Evolutionary conservation across 92 coral and sea anemone genomes (phyloP), one percentile per base, ranked within the genome.

Genomic region (Umimayanthus kanabou): DNA sequence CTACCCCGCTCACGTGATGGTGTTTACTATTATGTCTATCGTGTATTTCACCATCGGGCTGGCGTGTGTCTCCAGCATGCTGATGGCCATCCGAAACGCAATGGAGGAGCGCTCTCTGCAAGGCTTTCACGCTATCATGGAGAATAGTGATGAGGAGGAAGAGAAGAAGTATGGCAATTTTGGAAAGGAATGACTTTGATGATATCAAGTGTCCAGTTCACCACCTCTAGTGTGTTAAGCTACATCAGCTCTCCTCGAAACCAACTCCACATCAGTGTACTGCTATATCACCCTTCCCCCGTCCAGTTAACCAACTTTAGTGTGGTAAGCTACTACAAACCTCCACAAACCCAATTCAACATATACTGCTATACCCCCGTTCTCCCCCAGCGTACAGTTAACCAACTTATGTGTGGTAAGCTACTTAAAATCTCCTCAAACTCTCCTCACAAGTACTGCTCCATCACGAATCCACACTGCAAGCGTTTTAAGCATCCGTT

Each of bases 11-110:
- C 98, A 92, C 91, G 98, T 95, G 72, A 86, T 96, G 18, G 40
- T 97, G 75, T 97, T 97, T 45, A 97, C 99, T 4, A 90, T 97
- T 30, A 90, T 93, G 91, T 95, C 98, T 25, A 92, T 97, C 29
- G 88, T 97, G 33, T 97, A 97, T 81, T 97, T 97, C 90, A 97
- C 99, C 14, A 84, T 97, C 82, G 99, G 99, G 1, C 39, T 97
- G 76, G 99, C 99, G 8, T 88, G 96, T 30, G 98, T 97, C n/a
- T 92, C 99, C 55, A 97, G 99, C 72, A 93, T 95, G 67, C 81
- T 97, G 92, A 85, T 95, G 83, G 96, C 99, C 15, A 89, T 97
- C 47, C 92, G 98, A 49, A 94, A 96, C 81, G 99, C 98, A 11
- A 93, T 97, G 97, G 99, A 97, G 79, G 98, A 97, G 39, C 91